Evolutionary conservation across 2,888 invertebrate species (phyloP), one percentile per base, ranked within the genome.

Genomic region (Stramonita haemastoma): DNA sequence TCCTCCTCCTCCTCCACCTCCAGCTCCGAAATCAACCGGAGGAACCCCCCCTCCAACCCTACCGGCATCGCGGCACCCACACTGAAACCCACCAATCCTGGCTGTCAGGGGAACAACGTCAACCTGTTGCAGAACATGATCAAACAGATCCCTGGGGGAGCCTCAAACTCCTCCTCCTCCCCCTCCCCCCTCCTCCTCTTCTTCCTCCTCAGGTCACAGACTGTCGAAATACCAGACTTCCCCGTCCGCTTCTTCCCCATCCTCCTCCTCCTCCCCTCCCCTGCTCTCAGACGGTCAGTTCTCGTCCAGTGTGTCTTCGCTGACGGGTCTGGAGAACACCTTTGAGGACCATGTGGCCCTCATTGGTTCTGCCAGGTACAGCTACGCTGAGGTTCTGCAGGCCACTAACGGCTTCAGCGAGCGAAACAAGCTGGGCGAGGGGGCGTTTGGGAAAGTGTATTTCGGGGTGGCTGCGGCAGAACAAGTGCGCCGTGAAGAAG

Each of bases 381-480:
- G 86, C n/a, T 94, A 93, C 90, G 92, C 93, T 73, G 94, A 95
- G 79, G 91, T 95, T 5, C 87, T 89, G 29, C 90, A 91, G 56
- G 94, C 94, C 8, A 95, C 95, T 0, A 91, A 92, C 70, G 93
- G 93, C 0, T 95, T 95, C 89, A 91, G 90, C 88, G 92, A 92
- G 5, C 57, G 89, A 6, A 92, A 92, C 73, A 96, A 96, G 93
- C 96, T 97, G 85, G 97, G 97, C 1, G 96, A 97, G 91, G 98
- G 98, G 32, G 97, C 97, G 1, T 98, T 97, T 96, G 98, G 98
- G 17, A 96, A 56, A 95, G 97, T 95, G 95, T 97, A 95, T 92
- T 90, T 93, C 70, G 96, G 95, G 11, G 86, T 93, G 34, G n/a
- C 91, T 92, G 94, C 95, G 93, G 95, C 96, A 93, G 26, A 92